Evolutionary conservation across 2,888 invertebrate genomes (phyloP).

Genomic region (Synergus itoensis): DNA sequence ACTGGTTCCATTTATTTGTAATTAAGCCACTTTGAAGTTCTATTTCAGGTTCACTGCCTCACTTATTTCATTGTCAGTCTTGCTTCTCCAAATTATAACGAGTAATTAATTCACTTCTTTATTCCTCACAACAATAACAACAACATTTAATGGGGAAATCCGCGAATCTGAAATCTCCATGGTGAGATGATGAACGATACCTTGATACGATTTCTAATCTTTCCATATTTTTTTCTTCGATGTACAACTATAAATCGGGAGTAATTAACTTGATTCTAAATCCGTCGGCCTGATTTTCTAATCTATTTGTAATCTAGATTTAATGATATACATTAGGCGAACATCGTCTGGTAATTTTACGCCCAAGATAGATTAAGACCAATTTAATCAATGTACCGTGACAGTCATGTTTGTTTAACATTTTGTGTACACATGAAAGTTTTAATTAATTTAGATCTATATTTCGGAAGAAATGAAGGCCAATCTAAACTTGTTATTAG

Average conservation of each 20-base stretch:
- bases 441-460: background rate
- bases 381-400: background rate
- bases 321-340: conserved; percentile 19
- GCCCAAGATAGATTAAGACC: conserved; percentile 7
- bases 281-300: background rate
- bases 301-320: conserved; percentile 22
- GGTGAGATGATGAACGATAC: background rate
- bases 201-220: background rate
- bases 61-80: conserved; percentile 17
- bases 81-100: conserved; percentile 1
- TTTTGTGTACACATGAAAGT: background rate
- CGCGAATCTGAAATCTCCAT: background rate
- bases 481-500: background rate
- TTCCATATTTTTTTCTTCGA: background rate
- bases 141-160: background rate
- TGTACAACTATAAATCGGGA: background rate
- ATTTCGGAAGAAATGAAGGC: background rate
- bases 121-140: background rate
- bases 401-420: conserved; percentile 16
- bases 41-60: conserved; percentile 23
- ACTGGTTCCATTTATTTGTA: conserved; percentile 36
- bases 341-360: conserved; percentile 16
- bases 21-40: conserved; percentile 28
- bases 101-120: background rate
- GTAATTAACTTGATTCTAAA: background rate